Percentiles rank a stretch among this genome's conserved stretches.
phyloP scores from a whole-genome alignment of 2,888 invertebrate species.

The Platycheirus rosarum region DNA sequence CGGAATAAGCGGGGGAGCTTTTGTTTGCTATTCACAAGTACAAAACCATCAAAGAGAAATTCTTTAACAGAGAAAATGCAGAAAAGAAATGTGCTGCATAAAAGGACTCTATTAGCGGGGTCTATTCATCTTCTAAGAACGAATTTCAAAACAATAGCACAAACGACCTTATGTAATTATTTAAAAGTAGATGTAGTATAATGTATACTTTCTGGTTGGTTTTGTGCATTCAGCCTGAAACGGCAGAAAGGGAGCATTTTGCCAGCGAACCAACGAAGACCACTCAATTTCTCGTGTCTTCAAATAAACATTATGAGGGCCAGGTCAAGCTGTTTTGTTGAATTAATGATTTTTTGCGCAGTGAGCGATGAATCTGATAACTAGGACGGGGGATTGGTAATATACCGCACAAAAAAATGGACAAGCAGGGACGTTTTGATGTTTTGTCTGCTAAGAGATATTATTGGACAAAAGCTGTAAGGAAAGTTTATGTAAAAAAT shows the following conservation, averaged over 20 bases:
- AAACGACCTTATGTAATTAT: conserved; percentile 63
- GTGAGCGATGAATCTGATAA: too few species aligned
- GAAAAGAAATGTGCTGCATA: conserved; percentile 34
- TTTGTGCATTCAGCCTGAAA: conserved; percentile 7
- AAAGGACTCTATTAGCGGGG: conserved; percentile 67
- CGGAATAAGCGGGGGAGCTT: too few species aligned
- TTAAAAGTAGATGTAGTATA: conserved; percentile 27
- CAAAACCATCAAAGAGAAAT: conserved; percentile 60
- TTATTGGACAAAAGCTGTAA: too few species aligned
- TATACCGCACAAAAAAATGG: too few species aligned
- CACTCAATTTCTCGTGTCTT: neutral
- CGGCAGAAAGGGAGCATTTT: neutral
- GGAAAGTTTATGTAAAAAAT: too few species aligned
- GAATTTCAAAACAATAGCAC: conserved; percentile 53
- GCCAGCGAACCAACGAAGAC: neutral
- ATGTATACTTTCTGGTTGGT: conserved; percentile 33
- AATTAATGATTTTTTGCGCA: too few species aligned
- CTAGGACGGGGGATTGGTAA: too few species aligned
- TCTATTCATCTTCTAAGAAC: conserved; percentile 62
- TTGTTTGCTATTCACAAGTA: conserved; percentile 31
- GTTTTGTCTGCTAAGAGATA: too few species aligned
- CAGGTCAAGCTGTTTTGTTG: neutral
- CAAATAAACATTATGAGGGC: neutral
- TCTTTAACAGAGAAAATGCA: conserved; percentile 14
- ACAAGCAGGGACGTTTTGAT: too few species aligned